Evolutionary conservation across 2,888 invertebrate species (phyloP).

Genomic region (Nemurella pictetii): DNA sequence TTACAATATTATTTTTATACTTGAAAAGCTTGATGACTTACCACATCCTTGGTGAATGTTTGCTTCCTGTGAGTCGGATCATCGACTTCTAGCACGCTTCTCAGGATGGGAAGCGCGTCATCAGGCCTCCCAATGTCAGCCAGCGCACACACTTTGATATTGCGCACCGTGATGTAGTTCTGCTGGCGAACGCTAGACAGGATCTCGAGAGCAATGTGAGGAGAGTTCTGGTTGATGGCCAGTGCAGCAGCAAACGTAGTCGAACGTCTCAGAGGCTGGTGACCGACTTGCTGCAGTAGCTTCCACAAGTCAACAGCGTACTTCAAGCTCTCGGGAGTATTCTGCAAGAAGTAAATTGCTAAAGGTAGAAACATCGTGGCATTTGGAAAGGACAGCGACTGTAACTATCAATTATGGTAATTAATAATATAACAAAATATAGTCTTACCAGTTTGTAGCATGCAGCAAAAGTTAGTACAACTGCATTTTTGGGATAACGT

Average conservation of each 20-base stretch:
- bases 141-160: constrained; percentile 68
- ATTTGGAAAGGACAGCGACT: not conserved
- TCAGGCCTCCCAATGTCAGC: constrained; percentile 64
- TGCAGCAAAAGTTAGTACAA: constrained; percentile 68
- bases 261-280: constrained; percentile 63
- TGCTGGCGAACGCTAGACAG: constrained; percentile 57
- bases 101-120: constrained; percentile 64
- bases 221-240: constrained; percentile 68
- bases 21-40: no score
- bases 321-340: constrained; percentile 66
- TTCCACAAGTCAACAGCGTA: constrained; percentile 65
- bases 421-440: not conserved
- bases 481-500: constrained; percentile 68
- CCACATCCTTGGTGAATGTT: constrained; percentile 66
- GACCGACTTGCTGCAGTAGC: constrained; percentile 60
- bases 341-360: constrained; percentile 60
- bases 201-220: constrained; percentile 70
- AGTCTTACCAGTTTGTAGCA: constrained; percentile 72
- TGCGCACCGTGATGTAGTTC: constrained; percentile 69
- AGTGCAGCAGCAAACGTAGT: constrained; percentile 66
- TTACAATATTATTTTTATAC: no score
- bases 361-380: constrained; percentile 10
- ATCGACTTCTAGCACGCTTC: constrained; percentile 61
- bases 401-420: not conserved
- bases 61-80: constrained; percentile 57